These are phyloP conservation scores for Dromius quadrimaculatus DNA, from an alignment of 2,888 invertebrate genomes.

Conservation along the genomic window DNA sequence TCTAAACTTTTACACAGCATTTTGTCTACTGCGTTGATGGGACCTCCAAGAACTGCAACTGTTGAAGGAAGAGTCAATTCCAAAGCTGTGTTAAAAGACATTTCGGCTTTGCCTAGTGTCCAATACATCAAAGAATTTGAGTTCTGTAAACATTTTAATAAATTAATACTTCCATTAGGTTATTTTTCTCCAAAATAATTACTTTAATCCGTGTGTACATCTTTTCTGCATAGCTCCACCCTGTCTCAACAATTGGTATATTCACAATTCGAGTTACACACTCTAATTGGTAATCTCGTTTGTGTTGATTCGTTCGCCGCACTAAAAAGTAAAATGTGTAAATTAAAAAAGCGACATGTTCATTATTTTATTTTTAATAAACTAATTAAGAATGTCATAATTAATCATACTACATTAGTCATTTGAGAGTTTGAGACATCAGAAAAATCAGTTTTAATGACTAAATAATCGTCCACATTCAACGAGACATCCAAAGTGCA, in stretches of 20 bases:
- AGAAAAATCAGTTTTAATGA: conserved; percentile 3
- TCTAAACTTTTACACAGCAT: conserved; percentile 87
- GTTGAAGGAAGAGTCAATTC: conserved; percentile 79
- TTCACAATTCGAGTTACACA: conserved; percentile 81
- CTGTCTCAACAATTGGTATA: conserved; percentile 85
- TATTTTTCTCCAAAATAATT: no score
- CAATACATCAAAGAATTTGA: conserved; percentile 80
- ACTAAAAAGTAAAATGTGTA: conserved; percentile 39
- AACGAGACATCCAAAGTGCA: conserved; percentile 46
- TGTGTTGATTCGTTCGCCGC: conserved; percentile 52
- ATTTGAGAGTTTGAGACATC: not conserved
- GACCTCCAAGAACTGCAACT: conserved; percentile 78
- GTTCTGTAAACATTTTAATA: conserved; percentile 66
- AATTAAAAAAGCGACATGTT: not conserved
- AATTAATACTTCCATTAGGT: not conserved
- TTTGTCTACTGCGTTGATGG: conserved; percentile 78
- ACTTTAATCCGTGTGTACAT: conserved; percentile 84
- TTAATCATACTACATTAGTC: not conserved
- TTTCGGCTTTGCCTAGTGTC: conserved; percentile 82
- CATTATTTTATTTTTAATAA: not conserved
- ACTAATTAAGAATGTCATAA: not conserved
- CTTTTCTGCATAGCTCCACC: conserved; percentile 80
- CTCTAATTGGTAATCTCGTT: conserved; percentile 71
- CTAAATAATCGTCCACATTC: not conserved
- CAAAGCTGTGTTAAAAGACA: conserved; percentile 78